Conservation (phyloP, 2,797 vertebrate species). For the Lacerta agilis region DNA sequence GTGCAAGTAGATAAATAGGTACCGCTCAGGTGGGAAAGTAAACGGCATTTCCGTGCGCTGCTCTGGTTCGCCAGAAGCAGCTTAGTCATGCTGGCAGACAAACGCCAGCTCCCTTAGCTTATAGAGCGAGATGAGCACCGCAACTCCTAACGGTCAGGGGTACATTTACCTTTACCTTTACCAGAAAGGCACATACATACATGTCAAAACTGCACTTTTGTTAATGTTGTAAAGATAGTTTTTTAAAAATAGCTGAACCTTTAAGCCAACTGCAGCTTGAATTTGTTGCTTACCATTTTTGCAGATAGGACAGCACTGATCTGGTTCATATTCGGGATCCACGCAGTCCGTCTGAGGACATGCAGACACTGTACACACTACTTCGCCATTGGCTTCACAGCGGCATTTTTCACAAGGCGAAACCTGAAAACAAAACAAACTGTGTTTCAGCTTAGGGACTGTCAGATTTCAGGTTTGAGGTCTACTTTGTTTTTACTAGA, state of each 20-base stretch:
- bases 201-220: background rate
- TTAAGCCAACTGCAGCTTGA: background rate
- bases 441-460: conserved; percentile 1
- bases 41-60: too few species aligned
- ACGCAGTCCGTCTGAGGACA: conserved; percentile 98
- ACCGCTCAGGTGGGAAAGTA: too few species aligned
- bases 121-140: too few species aligned
- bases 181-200: background rate
- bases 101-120: too few species aligned
- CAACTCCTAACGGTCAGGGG: too few species aligned
- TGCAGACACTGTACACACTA: conserved; percentile 93
- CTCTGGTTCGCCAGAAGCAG: too few species aligned
- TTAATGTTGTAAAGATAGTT: background rate
- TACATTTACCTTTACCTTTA: too few species aligned
- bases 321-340: conserved; percentile 96
- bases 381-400: conserved; percentile 94
- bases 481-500: background rate
- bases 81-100: too few species aligned
- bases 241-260: background rate
- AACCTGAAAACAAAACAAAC: conserved; percentile 83
- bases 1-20: too few species aligned
- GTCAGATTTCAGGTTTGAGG: background rate
- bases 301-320: conserved; percentile 98
- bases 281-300: conserved; percentile 86
- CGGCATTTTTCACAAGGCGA: conserved; percentile 95